phyloP scores from a whole-genome alignment of 2,797 vertebrate genomes.

The Helicolenus hilgendorfi region DNA sequence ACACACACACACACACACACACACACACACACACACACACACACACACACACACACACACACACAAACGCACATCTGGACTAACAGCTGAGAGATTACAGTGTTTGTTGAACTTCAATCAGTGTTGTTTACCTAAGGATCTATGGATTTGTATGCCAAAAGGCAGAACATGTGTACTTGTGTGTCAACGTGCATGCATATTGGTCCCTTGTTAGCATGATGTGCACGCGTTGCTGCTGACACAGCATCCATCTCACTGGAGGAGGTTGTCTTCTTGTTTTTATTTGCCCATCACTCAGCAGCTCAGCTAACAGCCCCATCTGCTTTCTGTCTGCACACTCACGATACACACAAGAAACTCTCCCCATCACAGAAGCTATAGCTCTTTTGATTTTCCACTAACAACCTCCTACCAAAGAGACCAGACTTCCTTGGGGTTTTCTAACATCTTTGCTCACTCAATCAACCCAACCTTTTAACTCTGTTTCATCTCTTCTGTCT shows the following conservation, averaged over 20 bases:
- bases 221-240: slow-evolving; percentile 48
- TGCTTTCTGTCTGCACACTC: slow-evolving; percentile 60
- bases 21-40: background rate
- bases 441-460: background rate
- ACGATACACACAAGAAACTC: slow-evolving; percentile 23
- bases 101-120: slow-evolving; percentile 16
- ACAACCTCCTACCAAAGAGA: background rate
- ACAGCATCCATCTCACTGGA: slow-evolving; percentile 52
- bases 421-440: background rate
- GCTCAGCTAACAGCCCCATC: slow-evolving; percentile 54
- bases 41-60: slow-evolving; percentile 2
- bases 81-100: slow-evolving; percentile 30
- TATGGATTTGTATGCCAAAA: background rate
- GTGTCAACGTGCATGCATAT: background rate
- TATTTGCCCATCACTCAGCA: slow-evolving; percentile 66
- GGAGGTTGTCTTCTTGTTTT: slow-evolving; percentile 53
- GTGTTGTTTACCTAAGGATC: slow-evolving; percentile 15
- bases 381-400: slow-evolving; percentile 19
- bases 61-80: background rate
- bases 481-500: background rate
- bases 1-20: background rate
- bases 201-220: slow-evolving; percentile 3
- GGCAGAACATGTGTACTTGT: background rate
- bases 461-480: slow-evolving; percentile 1
- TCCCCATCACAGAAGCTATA: slow-evolving; percentile 20